These are phyloP conservation scores for Crotalus tigris DNA, from an alignment of 2,113 vertebrate genomes.

Conservation along the genomic window DNA sequence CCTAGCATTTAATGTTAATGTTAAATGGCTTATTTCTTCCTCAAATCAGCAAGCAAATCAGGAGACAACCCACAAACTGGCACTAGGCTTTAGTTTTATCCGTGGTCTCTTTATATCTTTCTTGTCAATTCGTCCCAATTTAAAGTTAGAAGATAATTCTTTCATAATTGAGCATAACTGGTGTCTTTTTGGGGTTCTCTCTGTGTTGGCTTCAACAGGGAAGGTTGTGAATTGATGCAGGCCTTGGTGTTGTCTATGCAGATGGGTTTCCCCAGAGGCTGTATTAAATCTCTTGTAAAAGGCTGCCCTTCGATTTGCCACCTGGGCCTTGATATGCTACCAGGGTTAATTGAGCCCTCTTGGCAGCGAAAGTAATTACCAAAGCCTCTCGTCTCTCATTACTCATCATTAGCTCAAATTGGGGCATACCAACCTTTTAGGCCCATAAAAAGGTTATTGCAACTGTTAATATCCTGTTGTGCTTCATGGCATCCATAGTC, in stretches of 20 bases:
- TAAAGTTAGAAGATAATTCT: not conserved
- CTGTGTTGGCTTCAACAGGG: not conserved
- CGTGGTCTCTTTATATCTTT: not conserved
- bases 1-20: not conserved
- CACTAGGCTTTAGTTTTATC: not conserved
- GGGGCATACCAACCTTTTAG: not conserved
- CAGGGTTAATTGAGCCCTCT: slow-evolving; percentile 22
- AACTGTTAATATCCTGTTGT: slow-evolving; percentile 12
- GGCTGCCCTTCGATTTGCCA: not conserved
- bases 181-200: not conserved
- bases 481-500: not conserved
- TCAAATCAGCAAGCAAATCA: not conserved
- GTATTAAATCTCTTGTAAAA: slow-evolving; percentile 18
- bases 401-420: slow-evolving; percentile 25
- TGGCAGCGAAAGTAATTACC: slow-evolving; percentile 19
- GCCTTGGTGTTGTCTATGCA: not conserved
- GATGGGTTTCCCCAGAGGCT: slow-evolving; percentile 19
- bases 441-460: slow-evolving; percentile 4
- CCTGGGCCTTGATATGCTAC: slow-evolving; percentile 3
- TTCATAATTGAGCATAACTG: not conserved
- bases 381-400: slow-evolving; percentile 12
- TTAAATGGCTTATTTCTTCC: not conserved
- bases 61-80: not conserved
- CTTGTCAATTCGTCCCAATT: not conserved
- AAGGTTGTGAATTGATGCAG: not conserved